Percentiles rank a stretch among this genome's conserved stretches.
These are phyloP conservation scores for Sycophila sp. DNA, from an alignment of 1,140 invertebrate species.

Conservation along the genomic window DNA sequence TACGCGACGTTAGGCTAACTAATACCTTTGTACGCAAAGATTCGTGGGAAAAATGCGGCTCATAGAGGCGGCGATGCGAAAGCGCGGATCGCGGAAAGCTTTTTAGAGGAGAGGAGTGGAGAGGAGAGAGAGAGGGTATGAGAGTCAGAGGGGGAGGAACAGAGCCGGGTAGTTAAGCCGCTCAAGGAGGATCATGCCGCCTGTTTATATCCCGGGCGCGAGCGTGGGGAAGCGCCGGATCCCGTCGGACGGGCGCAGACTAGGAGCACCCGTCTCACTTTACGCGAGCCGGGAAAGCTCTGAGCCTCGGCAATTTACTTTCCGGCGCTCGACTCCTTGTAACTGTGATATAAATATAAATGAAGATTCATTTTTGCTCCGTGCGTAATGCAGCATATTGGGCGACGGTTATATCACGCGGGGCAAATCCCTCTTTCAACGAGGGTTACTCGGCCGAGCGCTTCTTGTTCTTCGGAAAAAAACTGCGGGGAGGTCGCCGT, in stretches of 20 bases:
- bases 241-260: no score
- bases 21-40: conserved; percentile 24
- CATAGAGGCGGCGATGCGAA: conserved; percentile 4
- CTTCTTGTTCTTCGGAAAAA: no score
- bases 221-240: background rate
- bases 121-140: no score
- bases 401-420: background rate
- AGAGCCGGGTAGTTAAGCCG: conserved; percentile 43
- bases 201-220: conserved; percentile 16
- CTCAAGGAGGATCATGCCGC: conserved; percentile 48
- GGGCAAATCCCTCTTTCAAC: no score
- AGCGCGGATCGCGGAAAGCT: conserved; percentile 29
- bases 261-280: background rate
- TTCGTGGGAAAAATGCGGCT: conserved; percentile 30
- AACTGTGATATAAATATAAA: conserved; percentile 24
- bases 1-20: conserved; percentile 29
- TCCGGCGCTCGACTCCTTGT: background rate
- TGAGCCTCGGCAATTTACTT: background rate
- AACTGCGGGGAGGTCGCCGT: no score
- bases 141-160: background rate
- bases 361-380: conserved; percentile 21
- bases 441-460: no score
- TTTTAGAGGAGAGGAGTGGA: no score
- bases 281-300: background rate
- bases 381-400: background rate